Base-by-base conservation (phyloP, 2,797 vertebrate genomes). In the Pteropus rufus region DNA sequence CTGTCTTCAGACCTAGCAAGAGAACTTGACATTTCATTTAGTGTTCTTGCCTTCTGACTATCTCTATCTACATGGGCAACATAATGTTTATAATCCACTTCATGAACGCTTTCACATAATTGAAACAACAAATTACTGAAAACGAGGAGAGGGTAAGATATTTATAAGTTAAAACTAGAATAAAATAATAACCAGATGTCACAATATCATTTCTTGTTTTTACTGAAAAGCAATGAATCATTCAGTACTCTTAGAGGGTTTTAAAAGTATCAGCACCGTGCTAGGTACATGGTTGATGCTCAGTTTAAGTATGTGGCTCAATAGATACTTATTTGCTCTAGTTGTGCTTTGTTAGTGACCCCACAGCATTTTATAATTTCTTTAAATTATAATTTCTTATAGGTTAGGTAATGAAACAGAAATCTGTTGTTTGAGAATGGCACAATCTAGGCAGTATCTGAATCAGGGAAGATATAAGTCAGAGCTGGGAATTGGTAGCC, bases 141-240 rank as follows among this genome's bases (percentile, higher is more conserved):
- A 95, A 56, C 52, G 44, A 64, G 36, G 36, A 72, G 36, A 44
- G 14, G 3, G 15, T 64, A 80, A 60, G 39, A 11, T 76, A 89
- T 44, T 91, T 54, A 21, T 70, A 19, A 93, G 29, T 92, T 60
- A 85, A 80, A 67, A 70, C 10, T 29, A 91, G 56, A 81, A 46
- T 88, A 41, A 92, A 52, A 58, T 80, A 58, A 39, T 83, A 70
- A 58, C 5, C 15, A 86, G 34, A 41, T 26, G 26, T 77, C 60
- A 83, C 92, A 72, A 62, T 80, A 65, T 31, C 5, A 67, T 49
- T 94, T 85, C 2, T 92, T 84, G 14, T 44, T 97, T 91, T 93
- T 62, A 36, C 44, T 91, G 58, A 62, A 60, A 96, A 86, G 21
- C 60, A 89, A 9, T 41, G 4, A 31, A 29, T 81, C 29, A n/a